Evolutionary conservation across 2,888 invertebrate species (phyloP).

Genomic region (Stegana nigrithorax): DNA sequence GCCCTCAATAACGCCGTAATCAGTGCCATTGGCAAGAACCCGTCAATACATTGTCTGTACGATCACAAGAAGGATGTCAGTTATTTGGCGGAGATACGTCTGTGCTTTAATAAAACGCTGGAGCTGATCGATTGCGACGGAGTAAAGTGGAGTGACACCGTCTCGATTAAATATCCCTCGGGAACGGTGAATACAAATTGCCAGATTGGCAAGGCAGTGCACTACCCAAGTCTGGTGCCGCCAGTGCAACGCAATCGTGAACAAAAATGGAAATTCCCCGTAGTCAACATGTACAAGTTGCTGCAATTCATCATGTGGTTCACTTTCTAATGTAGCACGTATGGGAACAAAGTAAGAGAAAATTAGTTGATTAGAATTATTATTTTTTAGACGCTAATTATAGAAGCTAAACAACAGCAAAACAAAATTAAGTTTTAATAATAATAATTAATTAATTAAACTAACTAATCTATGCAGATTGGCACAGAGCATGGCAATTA

Average conservation of each 20-base stretch:
- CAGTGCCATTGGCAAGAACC: conserved; percentile 71
- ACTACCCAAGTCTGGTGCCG: conserved; percentile 71
- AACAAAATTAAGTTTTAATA: no score
- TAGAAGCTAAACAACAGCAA: no score
- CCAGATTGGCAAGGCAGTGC: conserved; percentile 70
- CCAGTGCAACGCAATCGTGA: conserved; percentile 36
- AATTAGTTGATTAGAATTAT: not conserved
- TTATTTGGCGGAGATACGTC: conserved; percentile 77
- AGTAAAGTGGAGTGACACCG: conserved; percentile 62
- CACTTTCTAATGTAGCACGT: conserved; percentile 69
- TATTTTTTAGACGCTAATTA: not conserved
- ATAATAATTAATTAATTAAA: no score
- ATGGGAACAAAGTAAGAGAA: not conserved
- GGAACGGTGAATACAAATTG: conserved; percentile 74
- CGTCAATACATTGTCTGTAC: conserved; percentile 75
- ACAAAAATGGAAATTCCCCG: conserved; percentile 65
- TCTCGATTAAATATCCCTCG: conserved; percentile 55
- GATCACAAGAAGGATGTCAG: conserved; percentile 72
- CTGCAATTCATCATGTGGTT: conserved; percentile 74
- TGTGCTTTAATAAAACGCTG: conserved; percentile 79
- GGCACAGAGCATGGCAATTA: not conserved
- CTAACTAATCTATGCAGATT: conserved; percentile 25
- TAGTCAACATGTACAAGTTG: conserved; percentile 72
- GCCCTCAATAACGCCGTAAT: conserved; percentile 72
- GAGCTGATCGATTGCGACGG: conserved; percentile 77